These are phyloP conservation scores for Sturnus vulgaris DNA, from an alignment of 2,113 vertebrate genomes.

Conservation along the genomic window DNA sequence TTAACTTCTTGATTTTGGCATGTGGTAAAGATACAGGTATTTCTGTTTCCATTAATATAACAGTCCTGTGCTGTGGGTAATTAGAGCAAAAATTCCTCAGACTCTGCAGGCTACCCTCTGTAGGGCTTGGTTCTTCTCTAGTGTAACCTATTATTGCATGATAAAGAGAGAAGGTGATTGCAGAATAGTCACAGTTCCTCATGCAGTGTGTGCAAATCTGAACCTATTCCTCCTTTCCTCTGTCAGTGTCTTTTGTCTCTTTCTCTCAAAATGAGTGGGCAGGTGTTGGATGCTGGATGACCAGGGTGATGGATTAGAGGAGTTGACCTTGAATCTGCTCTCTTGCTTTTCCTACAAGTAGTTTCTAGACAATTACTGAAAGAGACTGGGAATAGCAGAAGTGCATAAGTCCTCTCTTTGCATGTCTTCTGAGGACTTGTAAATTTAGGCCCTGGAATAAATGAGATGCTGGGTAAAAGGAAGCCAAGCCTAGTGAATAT, in stretches of 20 bases:
- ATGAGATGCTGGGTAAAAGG: background rate
- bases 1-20: background rate
- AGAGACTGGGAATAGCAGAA: background rate
- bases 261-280: background rate
- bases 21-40: background rate
- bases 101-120: background rate
- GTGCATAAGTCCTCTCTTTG: background rate
- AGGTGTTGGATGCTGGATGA: background rate
- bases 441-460: background rate
- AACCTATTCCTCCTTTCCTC: background rate
- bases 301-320: background rate
- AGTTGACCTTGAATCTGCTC: background rate
- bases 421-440: background rate
- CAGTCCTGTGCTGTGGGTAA: background rate
- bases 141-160: fast-evolving
- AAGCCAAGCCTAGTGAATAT: background rate
- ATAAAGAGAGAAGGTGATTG: background rate
- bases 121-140: background rate
- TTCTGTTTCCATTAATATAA: background rate
- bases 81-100: background rate
- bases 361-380: background rate
- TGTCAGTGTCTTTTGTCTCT: background rate
- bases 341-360: background rate
- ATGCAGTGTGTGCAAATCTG: background rate
- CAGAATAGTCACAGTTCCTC: background rate